These are phyloP conservation scores for Nemotelus pantherinus DNA, from an alignment of 2,888 invertebrate genomes.

Conservation along the genomic window DNA sequence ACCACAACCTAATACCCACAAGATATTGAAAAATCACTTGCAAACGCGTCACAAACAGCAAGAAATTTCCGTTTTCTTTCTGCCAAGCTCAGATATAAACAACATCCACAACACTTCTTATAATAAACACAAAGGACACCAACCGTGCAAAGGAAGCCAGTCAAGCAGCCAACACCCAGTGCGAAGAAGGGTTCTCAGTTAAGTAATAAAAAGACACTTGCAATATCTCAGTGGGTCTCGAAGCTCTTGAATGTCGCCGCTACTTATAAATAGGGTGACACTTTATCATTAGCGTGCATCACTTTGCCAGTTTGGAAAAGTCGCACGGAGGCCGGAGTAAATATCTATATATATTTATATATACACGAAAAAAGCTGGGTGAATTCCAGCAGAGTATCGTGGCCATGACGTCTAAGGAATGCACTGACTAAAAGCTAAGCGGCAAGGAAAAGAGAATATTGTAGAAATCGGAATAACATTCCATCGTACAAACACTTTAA, in stretches of 20 bases:
- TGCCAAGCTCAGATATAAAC: neutral
- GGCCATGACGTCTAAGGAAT: neutral
- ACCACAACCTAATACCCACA: neutral
- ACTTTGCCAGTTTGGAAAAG: neutral
- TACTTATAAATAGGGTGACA: slow-evolving; percentile 11
- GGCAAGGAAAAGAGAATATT: slow-evolving; percentile 9
- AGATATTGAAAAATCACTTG: neutral
- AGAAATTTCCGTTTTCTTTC: slow-evolving; percentile 13
- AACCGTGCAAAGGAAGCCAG: slow-evolving; percentile 11
- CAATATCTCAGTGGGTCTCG: neutral
- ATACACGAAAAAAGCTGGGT: no score
- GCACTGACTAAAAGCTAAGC: neutral
- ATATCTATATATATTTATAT: no score
- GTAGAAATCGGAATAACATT: slow-evolving; percentile 44
- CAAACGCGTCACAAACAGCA: slow-evolving; percentile 6
- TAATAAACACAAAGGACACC: slow-evolving; percentile 37
- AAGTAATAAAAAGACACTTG: neutral
- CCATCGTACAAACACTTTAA: slow-evolving; percentile 49
- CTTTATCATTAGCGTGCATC: slow-evolving; percentile 26
- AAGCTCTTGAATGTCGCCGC: no score
- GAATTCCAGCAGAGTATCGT: neutral
- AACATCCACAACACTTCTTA: slow-evolving; percentile 8
- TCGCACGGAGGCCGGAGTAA: no score
- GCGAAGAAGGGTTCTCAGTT: neutral
- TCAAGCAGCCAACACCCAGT: neutral